Percentiles rank a stretch among this genome's conserved stretches.
Conservation (phyloP, 2,797 vertebrate species). For the Perodicticus potto region DNA sequence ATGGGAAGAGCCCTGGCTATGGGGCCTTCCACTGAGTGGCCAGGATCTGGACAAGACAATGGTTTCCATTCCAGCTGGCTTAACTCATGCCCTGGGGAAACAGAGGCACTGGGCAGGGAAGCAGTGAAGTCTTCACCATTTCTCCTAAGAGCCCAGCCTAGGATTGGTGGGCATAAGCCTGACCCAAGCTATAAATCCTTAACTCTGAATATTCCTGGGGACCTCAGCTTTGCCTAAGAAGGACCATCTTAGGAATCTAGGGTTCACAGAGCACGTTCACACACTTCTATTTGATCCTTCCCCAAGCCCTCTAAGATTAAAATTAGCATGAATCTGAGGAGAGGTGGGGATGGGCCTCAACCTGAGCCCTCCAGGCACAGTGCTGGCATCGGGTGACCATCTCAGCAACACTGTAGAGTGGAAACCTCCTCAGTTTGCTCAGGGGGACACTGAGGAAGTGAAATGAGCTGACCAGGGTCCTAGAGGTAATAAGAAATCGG, state of each 20-base stretch:
- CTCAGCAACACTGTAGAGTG: not conserved
- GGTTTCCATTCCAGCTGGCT: not conserved
- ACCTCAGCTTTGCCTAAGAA: not conserved
- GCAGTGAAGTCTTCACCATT: not conserved
- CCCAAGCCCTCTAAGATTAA: slow-evolving; percentile 6
- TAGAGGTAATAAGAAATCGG: not conserved
- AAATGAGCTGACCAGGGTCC: not conserved
- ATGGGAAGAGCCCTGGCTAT: not conserved
- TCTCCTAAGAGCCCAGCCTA: slow-evolving; percentile 10
- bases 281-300: not conserved
- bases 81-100: not conserved
- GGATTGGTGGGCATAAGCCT: not conserved
- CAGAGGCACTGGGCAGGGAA: not conserved
- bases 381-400: not conserved
- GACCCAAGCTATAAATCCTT: not conserved
- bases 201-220: not conserved
- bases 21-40: not conserved
- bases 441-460: not conserved
- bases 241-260: slow-evolving; percentile 41
- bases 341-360: not conserved
- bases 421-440: not conserved
- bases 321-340: not conserved
- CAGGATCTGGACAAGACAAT: not conserved
- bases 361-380: not conserved
- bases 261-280: slow-evolving; percentile 23